These are phyloP conservation scores for Mormoops blainvillei DNA, from an alignment of 2,113 vertebrate genomes.

Conservation along the genomic window DNA sequence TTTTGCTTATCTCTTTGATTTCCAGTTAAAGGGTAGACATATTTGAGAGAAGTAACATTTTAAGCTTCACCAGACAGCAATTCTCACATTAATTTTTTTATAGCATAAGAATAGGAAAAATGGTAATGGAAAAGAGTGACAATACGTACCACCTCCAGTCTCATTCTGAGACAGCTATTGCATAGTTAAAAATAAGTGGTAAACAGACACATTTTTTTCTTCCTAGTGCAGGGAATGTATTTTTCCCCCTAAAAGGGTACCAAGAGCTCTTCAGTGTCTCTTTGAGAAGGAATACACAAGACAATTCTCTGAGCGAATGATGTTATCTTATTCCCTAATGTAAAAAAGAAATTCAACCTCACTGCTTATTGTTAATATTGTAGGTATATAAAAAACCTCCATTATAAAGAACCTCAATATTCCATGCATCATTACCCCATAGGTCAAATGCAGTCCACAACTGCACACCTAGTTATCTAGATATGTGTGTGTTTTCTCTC, in stretches of 20 bases:
- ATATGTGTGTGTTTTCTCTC: background rate
- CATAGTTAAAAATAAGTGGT: background rate
- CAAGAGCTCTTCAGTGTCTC: background rate
- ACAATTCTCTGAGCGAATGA: background rate
- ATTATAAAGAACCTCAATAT: background rate
- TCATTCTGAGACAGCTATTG: background rate
- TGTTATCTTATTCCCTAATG: background rate
- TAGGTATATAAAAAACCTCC: background rate
- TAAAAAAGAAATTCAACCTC: background rate
- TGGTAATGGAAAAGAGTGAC: background rate
- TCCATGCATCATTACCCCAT: background rate
- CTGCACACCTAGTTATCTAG: background rate
- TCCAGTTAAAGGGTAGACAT: background rate
- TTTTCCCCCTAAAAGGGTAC: background rate
- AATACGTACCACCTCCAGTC: background rate
- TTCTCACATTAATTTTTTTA: background rate
- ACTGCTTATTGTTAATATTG: background rate
- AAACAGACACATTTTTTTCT: background rate
- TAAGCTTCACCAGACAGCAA: background rate
- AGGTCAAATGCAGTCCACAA: background rate
- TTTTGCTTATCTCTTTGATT: background rate
- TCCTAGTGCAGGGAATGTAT: background rate
- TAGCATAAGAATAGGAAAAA: background rate
- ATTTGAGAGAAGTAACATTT: background rate
- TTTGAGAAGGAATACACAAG: background rate